Evolutionary conservation across 1,140 invertebrate genomes (phyloP), one percentile per base, ranked within the genome.

Genomic region (Spodoptera litura): DNA sequence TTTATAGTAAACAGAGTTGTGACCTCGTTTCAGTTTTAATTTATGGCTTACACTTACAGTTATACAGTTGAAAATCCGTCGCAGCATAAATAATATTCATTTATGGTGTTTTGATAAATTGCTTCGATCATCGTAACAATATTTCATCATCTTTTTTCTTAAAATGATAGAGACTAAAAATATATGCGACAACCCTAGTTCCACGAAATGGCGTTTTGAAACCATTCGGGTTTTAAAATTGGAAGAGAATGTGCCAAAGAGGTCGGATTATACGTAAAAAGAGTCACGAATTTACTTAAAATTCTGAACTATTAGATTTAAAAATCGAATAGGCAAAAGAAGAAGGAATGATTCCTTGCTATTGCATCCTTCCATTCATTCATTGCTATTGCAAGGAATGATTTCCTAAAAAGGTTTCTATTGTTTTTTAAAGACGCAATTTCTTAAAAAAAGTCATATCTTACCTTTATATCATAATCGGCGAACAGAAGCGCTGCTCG

Each of bases 381-480:
- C n/a, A n/a, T n/a, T n/a, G 2, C 2, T 31, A 44, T 66, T 25
- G 15, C 5, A 66, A 9, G 49, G 44, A 64, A n/a, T 11, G 6
- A 20, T 64, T 49, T 38, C 2, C 15, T 64, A 64, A 8, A n/a
- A 49, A 64, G 2, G 44, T 64, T 38, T 25, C 38, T 15, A 49
- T 49, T 66, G 62, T 66, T 13, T n/a, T 12, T 49, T 27, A 38
- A 12, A 73, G 59, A 59, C 8, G 6, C 49, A 53, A 74, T 27
- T 4, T 27, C 11, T 73, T 49, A 13, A 59, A 73, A 3, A 12
- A 75, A 75, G 64, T 31, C 25, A 53, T n/a, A 53, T 62, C 83
- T 82, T 87, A 87, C 85, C 85, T 87, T 86, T 83, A 87, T 83
- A 84, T 72, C 85, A 87, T 85, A 81, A 72, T 83, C 68, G 82